Evolutionary conservation across 1,140 invertebrate species (phyloP).

Genomic region (Papilio glaucus): DNA sequence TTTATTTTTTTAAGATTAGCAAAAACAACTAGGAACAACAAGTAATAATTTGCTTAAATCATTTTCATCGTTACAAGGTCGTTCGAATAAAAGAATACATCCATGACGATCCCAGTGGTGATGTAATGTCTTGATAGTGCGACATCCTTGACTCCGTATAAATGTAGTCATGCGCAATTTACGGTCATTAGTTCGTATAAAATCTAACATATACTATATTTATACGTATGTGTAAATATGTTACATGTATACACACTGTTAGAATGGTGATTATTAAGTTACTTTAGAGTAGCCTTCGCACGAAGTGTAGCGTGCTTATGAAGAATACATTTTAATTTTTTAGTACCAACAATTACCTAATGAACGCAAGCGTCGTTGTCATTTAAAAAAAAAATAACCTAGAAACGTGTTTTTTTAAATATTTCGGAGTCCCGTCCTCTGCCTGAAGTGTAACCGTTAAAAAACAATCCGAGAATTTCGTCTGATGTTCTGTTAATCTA

Average conservation of each 20-base stretch:
- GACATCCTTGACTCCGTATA: conserved; percentile 14
- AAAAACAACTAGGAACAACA: too few species aligned
- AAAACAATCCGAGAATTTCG: too few species aligned
- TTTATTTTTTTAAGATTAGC: too few species aligned
- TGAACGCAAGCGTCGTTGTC: not conserved
- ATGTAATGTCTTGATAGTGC: not conserved
- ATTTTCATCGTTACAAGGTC: too few species aligned
- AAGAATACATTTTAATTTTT: not conserved
- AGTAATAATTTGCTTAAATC: too few species aligned
- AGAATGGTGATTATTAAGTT: conserved; percentile 4
- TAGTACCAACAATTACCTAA: not conserved
- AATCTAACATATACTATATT: not conserved
- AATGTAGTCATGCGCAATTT: conserved; percentile 17
- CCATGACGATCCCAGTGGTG: not conserved
- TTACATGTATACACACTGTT: not conserved
- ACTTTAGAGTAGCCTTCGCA: not conserved
- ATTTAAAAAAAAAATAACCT: not conserved
- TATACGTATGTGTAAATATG: not conserved
- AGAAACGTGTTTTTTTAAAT: too few species aligned
- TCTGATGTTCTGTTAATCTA: too few species aligned
- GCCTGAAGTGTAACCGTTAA: too few species aligned
- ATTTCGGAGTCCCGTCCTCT: too few species aligned
- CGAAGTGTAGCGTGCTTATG: not conserved
- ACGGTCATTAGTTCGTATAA: not conserved
- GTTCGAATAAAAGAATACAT: too few species aligned